Conservation (phyloP, 2,888 invertebrate species). For the Thumatha senex region DNA sequence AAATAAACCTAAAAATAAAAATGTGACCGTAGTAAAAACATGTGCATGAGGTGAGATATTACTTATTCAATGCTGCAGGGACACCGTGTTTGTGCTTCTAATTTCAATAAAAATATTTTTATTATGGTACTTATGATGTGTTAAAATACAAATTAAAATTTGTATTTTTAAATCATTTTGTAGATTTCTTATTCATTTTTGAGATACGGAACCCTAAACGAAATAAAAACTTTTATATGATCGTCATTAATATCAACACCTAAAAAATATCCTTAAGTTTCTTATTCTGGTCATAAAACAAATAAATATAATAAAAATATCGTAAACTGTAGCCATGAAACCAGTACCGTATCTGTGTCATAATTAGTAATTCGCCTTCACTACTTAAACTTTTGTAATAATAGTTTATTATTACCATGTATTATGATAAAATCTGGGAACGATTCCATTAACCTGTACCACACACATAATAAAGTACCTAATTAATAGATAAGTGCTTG, state of each 20-base stretch:
- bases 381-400: conserved; percentile 2
- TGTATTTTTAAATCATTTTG: no score
- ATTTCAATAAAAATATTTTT: no score
- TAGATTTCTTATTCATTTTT: no score
- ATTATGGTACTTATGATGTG: no score
- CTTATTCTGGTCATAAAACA: conserved; percentile 11
- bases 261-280: conserved; percentile 13
- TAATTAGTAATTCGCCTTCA: conserved; percentile 5
- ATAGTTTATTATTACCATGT: not conserved
- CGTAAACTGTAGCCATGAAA: conserved; percentile 12
- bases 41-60: no score
- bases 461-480: not conserved
- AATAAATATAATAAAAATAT: conserved; percentile 18
- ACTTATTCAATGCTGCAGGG: no score
- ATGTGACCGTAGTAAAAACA: no score
- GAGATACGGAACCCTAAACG: no score
- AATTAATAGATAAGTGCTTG: no score
- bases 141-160: no score
- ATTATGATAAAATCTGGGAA: conserved; percentile 7
- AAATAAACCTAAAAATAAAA: no score
- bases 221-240: not conserved
- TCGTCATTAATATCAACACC: conserved; percentile 4
- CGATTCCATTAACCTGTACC: not conserved
- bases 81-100: no score
- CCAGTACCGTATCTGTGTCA: not conserved